A percentile compares a stretch with the other conserved stretches of the same genome.
Conservation (phyloP, 2,888 invertebrate species). For the Onthophagus sagittarius region DNA sequence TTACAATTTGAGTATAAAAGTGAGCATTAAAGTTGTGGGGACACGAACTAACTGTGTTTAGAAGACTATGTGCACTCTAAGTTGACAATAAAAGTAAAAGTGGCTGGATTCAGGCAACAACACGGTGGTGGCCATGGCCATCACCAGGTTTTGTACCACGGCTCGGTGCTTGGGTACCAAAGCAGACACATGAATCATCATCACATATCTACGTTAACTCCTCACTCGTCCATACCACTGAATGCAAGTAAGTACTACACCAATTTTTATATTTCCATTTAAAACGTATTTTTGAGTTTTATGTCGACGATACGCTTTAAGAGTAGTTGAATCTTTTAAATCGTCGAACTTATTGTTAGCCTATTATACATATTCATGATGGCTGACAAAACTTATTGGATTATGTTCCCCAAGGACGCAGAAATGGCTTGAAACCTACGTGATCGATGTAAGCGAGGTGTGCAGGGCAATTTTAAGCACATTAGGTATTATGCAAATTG, state of each 20-base stretch:
- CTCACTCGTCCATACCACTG: conserved; percentile 43
- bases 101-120: conserved; percentile 48
- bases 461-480: neutral
- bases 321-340: neutral
- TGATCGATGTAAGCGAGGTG: neutral
- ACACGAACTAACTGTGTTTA: neutral
- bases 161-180: conserved; percentile 44
- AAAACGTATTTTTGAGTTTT: neutral
- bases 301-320: neutral
- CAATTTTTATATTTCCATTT: neutral
- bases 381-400: neutral
- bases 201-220: conserved; percentile 37
- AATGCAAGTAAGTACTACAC: conserved; percentile 46
- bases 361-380: neutral
- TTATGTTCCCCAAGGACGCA: neutral
- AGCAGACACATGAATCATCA: conserved; percentile 44
- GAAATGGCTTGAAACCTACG: neutral
- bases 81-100: conserved; percentile 33
- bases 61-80: neutral
- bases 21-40: neutral
- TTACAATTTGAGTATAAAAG: no score
- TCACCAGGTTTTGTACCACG: conserved; percentile 48
- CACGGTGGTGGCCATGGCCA: conserved; percentile 41
- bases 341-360: neutral
- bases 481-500: neutral